Evolutionary conservation across 2,113 vertebrate species (phyloP).

Genomic region (Cyphomyrus discorhynchus): DNA sequence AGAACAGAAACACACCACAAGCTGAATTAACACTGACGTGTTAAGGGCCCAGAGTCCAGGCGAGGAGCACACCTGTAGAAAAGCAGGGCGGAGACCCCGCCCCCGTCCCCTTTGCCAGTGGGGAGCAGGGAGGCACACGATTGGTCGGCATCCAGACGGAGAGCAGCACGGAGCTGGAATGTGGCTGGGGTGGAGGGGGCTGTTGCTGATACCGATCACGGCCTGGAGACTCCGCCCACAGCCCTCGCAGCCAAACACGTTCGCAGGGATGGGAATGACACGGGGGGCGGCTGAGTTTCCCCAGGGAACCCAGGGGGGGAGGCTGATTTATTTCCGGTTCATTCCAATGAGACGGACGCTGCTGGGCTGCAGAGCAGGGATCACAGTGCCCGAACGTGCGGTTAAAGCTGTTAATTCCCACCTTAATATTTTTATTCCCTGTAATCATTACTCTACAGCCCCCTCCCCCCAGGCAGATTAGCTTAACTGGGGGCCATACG

Average conservation of each 20-base stretch:
- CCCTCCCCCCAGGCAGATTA: neutral
- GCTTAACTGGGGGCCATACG: neutral
- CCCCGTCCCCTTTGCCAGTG: neutral
- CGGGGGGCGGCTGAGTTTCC: neutral
- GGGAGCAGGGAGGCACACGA: too few relatives aligned
- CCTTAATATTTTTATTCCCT: neutral
- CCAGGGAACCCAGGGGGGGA: neutral
- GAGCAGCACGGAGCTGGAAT: neutral
- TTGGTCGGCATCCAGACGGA: neutral
- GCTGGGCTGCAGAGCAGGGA: neutral
- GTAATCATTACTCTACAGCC: neutral
- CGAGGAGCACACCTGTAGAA: neutral
- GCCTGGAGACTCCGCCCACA: neutral
- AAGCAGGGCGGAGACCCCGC: neutral
- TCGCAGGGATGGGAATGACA: neutral
- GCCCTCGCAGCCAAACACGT: neutral
- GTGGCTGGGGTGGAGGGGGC: neutral
- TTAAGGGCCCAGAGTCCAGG: neutral
- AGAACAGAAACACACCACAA: neutral
- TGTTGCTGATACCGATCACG: neutral
- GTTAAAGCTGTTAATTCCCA: neutral
- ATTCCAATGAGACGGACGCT: neutral
- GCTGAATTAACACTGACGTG: neutral
- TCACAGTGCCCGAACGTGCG: neutral
- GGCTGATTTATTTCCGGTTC: neutral